Base-by-base conservation (phyloP, 2,113 vertebrate genomes). In the Andinoacara biseriatus region DNA sequence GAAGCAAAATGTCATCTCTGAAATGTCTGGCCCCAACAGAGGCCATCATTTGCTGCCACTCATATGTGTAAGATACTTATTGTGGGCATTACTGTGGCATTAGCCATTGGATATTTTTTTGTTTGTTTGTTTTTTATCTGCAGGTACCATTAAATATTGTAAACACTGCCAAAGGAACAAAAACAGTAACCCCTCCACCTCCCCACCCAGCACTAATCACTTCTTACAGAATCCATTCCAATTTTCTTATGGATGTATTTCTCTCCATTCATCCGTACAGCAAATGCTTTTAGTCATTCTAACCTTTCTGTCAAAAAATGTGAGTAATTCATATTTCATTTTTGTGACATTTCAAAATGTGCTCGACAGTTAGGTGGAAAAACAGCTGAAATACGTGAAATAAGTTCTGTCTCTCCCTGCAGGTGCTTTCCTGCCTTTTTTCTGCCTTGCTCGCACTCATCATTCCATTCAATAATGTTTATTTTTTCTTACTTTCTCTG, bases 301-400 rank as follows among this genome's bases (percentile, higher is more conserved):
- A 65, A 72, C 74, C 78, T 79, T 84, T 82, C 43, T 31, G 35
- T 75, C n/a, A 35, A 69, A 72, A 26, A 80, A 79, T 56, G 7
- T 40, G 17, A 79, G 58, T 49, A 85, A 79, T 80, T 90, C 59
- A 63, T 85, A 60, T 79, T 90, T 91, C 20, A 61, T 77, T 83
- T 83, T 65, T n/a, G 57, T 79, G 87, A 79, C 86, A 76, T 86
- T 83, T 90, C 75, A 83, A 61, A 88, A 81, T 83, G 58, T 60
- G 18, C 57, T 76, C 59, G 57, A 83, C 83, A 81, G 77, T 56
- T 58, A 4, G 59, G 57, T 35, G 75, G 49, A 81, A 75, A 61
- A 29, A 40, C 58, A 46, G 59, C 18, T 72, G 56, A 80, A 89
- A 76, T n/a, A 22, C 2, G 26, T 65, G 49, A 74, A 86, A 61